Conservation (phyloP, 2,113 vertebrate genomes). For the Platysteira castanea region DNA sequence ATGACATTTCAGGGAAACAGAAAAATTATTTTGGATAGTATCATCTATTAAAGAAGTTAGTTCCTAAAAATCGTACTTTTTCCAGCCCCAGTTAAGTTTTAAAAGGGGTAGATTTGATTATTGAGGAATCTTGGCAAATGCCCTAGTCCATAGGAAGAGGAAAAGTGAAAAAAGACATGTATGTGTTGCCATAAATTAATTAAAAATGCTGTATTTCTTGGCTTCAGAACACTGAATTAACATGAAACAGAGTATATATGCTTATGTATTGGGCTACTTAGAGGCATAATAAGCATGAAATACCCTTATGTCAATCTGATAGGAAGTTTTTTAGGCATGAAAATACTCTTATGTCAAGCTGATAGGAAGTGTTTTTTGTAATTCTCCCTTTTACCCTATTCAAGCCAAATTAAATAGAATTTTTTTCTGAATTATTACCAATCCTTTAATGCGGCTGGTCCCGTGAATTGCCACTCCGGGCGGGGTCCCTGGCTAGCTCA, state of each 20-base stretch:
- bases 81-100: not conserved
- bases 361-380: not conserved
- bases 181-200: not conserved
- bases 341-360: no score
- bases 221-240: not conserved
- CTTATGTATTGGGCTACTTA: not conserved
- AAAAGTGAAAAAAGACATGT: not conserved
- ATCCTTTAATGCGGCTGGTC: no score
- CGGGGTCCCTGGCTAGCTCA: no score
- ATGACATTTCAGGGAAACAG: not conserved
- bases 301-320: not conserved
- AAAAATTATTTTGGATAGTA: not conserved
- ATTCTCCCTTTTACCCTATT: not conserved
- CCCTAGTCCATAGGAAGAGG: not conserved
- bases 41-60: not conserved
- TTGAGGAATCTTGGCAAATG: not conserved
- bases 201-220: not conserved
- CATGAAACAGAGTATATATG: not conserved
- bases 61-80: not conserved
- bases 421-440: not conserved
- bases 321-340: no score
- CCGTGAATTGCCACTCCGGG: no score
- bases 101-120: not conserved
- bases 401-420: not conserved
- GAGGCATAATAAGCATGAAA: not conserved